phyloP scores from a whole-genome alignment of 2,888 invertebrate species.

The Cacoxenus indagator region DNA sequence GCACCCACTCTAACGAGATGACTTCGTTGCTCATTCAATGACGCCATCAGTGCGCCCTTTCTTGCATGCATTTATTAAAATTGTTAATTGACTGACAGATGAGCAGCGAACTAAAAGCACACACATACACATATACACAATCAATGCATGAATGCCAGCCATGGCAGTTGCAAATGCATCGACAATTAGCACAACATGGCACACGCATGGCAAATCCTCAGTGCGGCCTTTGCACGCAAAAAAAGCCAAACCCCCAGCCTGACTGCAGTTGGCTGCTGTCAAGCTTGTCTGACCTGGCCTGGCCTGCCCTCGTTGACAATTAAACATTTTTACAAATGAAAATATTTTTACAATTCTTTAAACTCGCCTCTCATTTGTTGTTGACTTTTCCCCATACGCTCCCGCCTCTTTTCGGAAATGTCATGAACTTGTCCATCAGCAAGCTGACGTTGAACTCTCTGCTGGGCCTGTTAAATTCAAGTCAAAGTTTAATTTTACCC shows the following conservation, averaged over 20 bases:
- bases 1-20: neutral
- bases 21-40: neutral
- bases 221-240: neutral
- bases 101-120: constrained; percentile 28
- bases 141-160: neutral
- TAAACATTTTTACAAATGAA: neutral
- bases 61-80: constrained; percentile 47
- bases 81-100: constrained; percentile 53
- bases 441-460: constrained; percentile 30
- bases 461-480: constrained; percentile 33
- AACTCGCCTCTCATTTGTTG: neutral
- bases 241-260: neutral
- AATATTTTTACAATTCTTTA: neutral
- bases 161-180: neutral
- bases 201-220: neutral
- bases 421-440: constrained; percentile 18
- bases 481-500: constrained; percentile 29
- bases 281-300: neutral
- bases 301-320: neutral
- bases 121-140: neutral
- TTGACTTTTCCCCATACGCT: constrained; percentile 4
- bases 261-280: neutral
- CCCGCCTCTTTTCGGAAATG: neutral
- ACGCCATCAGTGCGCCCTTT: neutral
- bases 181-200: constrained; percentile 29